phyloP scores from a whole-genome alignment of 1,140 invertebrate genomes.

The Tetragnatha versicolor region DNA sequence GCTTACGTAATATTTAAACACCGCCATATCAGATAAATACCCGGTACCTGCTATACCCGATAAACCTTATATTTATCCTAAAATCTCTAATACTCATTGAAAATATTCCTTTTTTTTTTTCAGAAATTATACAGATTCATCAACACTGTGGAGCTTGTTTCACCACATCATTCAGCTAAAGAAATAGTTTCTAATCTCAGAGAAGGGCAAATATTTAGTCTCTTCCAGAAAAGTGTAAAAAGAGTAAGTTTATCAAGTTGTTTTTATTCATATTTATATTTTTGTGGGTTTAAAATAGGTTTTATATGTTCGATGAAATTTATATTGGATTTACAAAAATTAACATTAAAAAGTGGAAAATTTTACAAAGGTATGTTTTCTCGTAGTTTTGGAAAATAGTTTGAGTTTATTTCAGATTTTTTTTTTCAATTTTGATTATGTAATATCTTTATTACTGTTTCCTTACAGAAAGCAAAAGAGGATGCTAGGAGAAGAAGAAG shows the following conservation, averaged over 20 bases:
- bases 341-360: too few relatives aligned
- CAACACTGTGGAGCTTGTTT: slow-evolving; percentile 89
- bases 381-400: too few relatives aligned
- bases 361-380: too few relatives aligned
- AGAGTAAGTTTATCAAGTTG: slow-evolving; percentile 73
- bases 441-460: not conserved
- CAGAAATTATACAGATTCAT: slow-evolving; percentile 91
- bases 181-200: slow-evolving; percentile 87
- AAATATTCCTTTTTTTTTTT: not conserved
- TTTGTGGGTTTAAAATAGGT: not conserved
- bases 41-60: too few relatives aligned
- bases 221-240: slow-evolving; percentile 94
- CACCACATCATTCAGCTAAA: slow-evolving; percentile 87
- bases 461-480: slow-evolving; percentile 90
- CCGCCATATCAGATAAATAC: too few relatives aligned
- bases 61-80: too few relatives aligned
- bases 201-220: slow-evolving; percentile 87
- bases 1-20: too few relatives aligned
- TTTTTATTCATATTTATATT: slow-evolving; percentile 1
- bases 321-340: too few relatives aligned
- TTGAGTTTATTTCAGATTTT: too few relatives aligned
- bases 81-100: too few relatives aligned
- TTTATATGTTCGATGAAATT: not conserved
- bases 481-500: slow-evolving; percentile 84
- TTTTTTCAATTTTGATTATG: too few relatives aligned